Evolutionary conservation across 1,140 invertebrate genomes (phyloP), one percentile per base, ranked within the genome.

Genomic region (Cotesia typhae): DNA sequence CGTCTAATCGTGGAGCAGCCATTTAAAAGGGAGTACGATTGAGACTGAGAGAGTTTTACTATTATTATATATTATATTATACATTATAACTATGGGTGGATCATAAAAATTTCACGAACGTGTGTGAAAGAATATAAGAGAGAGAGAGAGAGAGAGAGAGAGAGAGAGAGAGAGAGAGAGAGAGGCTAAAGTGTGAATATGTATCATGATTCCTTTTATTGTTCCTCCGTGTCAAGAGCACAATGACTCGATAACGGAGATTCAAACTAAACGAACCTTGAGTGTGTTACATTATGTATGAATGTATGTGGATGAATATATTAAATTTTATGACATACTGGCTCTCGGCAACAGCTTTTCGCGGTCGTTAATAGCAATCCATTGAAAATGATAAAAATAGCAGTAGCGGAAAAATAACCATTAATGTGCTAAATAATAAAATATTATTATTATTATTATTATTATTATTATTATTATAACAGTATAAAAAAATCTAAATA

Each of bases 151-250:
- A 28, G 20, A 28, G 20, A 28, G 28, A 28, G 28, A 28, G 28
- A 28, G 28, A 28, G 28, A n/a, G 14, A 14, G 14, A 14, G 20
- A 28, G 20, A 28, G 20, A 28, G 28, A 28, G 28, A 28, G 28
- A 28, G 28, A 28, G 28, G 41, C 41, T 9, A 47, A 10, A 47
- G 41, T 47, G 41, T 47, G 41, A 47, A 6, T 47, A 47, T 51
- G 12, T 67, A 51, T 67, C 66, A 52, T 55, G 28, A 51, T 67
- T 17, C 7, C 53, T 55, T 52, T 67, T 67, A 67, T 67, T 67
- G 66, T 67, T 53, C 28, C 41, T 51, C 66, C 36, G 66, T 67
- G 66, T 67, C 51, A 6, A 53, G 51, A 67, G 66, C 64, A 66
- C 64, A 66, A 66, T 66, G 64, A 66, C 51, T 67, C 6, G 37